Evolutionary conservation across 2,113 vertebrate genomes (phyloP).

Genomic region (Panurus biarmicus): DNA sequence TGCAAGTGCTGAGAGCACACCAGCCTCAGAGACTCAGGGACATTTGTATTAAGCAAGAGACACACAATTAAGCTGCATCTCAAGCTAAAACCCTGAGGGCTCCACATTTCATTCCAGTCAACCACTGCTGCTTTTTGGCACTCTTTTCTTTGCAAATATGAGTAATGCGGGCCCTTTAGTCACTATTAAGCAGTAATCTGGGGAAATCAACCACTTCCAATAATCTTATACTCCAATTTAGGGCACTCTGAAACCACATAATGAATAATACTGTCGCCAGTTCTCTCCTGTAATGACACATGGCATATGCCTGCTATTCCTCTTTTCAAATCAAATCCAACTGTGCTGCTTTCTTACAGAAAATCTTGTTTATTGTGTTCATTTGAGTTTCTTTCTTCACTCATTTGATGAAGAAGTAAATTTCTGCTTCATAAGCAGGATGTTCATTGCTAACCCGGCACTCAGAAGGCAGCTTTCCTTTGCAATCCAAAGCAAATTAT

Average conservation of each 20-base stretch:
- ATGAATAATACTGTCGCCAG: conserved; percentile 71
- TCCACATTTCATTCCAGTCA: conserved; percentile 67
- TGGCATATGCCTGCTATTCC: conserved; percentile 67
- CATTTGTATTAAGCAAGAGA: conserved; percentile 57
- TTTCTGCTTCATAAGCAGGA: not conserved
- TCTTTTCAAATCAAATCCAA: conserved; percentile 65
- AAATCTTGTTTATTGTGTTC: conserved; percentile 48
- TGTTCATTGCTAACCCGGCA: not conserved
- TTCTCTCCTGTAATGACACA: conserved; percentile 66
- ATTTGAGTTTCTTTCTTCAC: not conserved
- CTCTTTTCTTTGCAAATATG: conserved; percentile 71
- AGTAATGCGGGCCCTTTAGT: conserved; percentile 69
- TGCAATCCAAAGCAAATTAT: not conserved
- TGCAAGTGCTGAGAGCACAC: not conserved
- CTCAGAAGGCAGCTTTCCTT: not conserved
- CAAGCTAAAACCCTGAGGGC: conserved; percentile 58
- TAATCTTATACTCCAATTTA: conserved; percentile 75
- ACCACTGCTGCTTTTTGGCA: conserved; percentile 66
- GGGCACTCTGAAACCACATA: conserved; percentile 69
- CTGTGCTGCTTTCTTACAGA: not conserved
- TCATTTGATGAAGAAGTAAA: conserved; percentile 3
- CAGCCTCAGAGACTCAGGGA: conserved; percentile 25
- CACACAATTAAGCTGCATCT: conserved; percentile 65
- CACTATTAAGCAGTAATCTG: conserved; percentile 74
- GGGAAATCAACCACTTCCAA: conserved; percentile 76